A percentile compares a stretch with the other conserved stretches of the same genome.
phyloP scores from a whole-genome alignment of 1,140 invertebrate genomes.

The Contarinia nasturtii region DNA sequence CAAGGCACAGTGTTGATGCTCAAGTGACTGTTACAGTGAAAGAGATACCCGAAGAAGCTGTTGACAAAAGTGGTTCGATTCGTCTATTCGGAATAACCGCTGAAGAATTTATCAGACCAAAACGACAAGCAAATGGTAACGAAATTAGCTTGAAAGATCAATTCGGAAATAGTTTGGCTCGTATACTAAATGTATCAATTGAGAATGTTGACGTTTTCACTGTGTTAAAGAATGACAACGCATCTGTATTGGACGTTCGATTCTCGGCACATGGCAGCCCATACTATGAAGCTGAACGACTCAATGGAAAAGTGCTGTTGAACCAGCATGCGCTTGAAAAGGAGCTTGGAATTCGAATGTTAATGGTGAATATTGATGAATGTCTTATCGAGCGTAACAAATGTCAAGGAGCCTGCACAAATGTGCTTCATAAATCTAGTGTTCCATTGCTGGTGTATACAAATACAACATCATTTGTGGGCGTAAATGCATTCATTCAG shows the following conservation, averaged over 20 bases:
- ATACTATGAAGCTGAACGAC: conserved; percentile 66
- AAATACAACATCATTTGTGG: conserved; percentile 76
- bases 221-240: conserved; percentile 46
- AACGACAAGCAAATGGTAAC: conserved; percentile 29
- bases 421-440: conserved; percentile 44
- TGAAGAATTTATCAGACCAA: conserved; percentile 59
- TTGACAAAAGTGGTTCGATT: conserved; percentile 75
- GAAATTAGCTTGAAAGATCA: conserved; percentile 55
- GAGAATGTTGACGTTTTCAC: conserved; percentile 87
- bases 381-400: conserved; percentile 55
- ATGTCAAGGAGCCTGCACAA: conserved; percentile 52
- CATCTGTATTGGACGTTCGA: conserved; percentile 51
- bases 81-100: conserved; percentile 59
- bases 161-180: conserved; percentile 43
- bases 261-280: conserved; percentile 85
- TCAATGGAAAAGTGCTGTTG: conserved; percentile 56
- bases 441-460: conserved; percentile 66
- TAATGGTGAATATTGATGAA: conserved; percentile 75
- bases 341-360: conserved; percentile 47
- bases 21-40: conserved; percentile 69
- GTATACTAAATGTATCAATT: conserved; percentile 51
- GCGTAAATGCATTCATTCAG: conserved; percentile 59
- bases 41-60: conserved; percentile 73
- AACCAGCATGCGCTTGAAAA: conserved; percentile 47
- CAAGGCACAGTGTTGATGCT: conserved; percentile 46